Base-by-base conservation (phyloP, 2,113 vertebrate genomes). In the Peromyscus leucopus region DNA sequence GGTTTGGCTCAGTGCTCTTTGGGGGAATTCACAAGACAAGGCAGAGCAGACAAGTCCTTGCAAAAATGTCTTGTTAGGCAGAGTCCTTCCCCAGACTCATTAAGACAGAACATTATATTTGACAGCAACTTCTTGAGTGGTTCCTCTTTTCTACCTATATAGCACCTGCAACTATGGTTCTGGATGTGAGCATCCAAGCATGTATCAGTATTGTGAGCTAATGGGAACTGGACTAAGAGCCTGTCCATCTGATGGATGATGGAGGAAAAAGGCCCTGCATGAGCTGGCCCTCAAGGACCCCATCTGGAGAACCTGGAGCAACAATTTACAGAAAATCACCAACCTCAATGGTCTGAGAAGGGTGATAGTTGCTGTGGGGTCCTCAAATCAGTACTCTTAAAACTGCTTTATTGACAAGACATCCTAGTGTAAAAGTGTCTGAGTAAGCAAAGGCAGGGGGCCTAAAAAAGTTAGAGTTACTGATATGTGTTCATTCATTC, bases 41-140 rank as follows among this genome's bases (percentile, higher is more conserved):
- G 76, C 2, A 19, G 26, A 48, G 0, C 5, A 33, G n/a, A 36
- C 36, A 39, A 65, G 15, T 36, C 71, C 46, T 63, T 8, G 51
- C 42, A 65, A 63, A 39, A 87, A 42, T 19, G 2, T 39, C 65
- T 63, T 84, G 55, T 69, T 19, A 17, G 46, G 69, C n/a, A 59
- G 46, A 78, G 28, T n/a, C 42, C 76, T 94, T 17, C 7, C 2
- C 26, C 0, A 0, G 24, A 1, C 61, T 51, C 33, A 12, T 46
- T 48, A n/a, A 59, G 59, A 33, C 6, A 48, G n/a, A 75, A 63
- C 7, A 16, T 57, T 69, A 71, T 8, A 26, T 71, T 13, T 1
- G 42, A 74, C 1, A 69, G 72, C 12, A 39, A 7, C 46, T n/a
- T 36, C 59, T 67, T 31, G n/a, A 2, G 3, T 65, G 24, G 28